Conservation (phyloP, 2,888 invertebrate species). For the Eupithecia dodoneata region DNA sequence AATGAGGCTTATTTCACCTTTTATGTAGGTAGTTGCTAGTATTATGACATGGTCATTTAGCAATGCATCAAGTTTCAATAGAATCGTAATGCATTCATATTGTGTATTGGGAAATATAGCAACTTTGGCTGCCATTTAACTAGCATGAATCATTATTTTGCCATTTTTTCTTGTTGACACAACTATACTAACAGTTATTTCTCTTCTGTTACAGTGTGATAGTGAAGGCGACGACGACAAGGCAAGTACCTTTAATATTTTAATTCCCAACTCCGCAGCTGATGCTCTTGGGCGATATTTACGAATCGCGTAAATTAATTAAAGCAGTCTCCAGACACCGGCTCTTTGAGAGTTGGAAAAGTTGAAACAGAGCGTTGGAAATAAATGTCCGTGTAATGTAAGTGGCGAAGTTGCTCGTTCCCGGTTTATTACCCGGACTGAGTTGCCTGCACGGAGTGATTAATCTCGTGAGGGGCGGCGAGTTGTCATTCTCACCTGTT, state of each 20-base stretch:
- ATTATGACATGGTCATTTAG: slow-evolving; percentile 21
- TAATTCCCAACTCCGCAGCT: slow-evolving; percentile 47
- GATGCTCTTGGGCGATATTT: slow-evolving; percentile 60
- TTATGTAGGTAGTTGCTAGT: slow-evolving; percentile 13
- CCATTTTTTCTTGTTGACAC: not conserved
- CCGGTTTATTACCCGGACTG: slow-evolving; percentile 71
- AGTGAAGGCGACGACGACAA: slow-evolving; percentile 96
- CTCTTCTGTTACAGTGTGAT: slow-evolving; percentile 93
- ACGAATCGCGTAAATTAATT: slow-evolving; percentile 75
- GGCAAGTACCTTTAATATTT: slow-evolving; percentile 85
- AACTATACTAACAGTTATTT: slow-evolving; percentile 51
- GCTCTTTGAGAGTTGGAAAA: slow-evolving; percentile 71
- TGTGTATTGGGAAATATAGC: slow-evolving; percentile 29
- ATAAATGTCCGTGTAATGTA: slow-evolving; percentile 81
- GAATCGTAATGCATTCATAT: slow-evolving; percentile 18
- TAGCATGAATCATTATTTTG: slow-evolving; percentile 27
- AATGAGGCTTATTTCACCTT: slow-evolving; percentile 21
- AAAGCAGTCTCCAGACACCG: slow-evolving; percentile 62
- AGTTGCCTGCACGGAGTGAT: slow-evolving; percentile 66
- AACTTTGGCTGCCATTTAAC: slow-evolving; percentile 22
- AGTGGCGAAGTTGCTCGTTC: slow-evolving; percentile 79
- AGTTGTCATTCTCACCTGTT: slow-evolving; percentile 56
- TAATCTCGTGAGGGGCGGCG: slow-evolving; percentile 66
- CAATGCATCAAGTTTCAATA: slow-evolving; percentile 18
- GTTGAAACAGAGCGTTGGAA: slow-evolving; percentile 75